Conservation (phyloP, 2,113 vertebrate species). For the Pagrus major region DNA sequence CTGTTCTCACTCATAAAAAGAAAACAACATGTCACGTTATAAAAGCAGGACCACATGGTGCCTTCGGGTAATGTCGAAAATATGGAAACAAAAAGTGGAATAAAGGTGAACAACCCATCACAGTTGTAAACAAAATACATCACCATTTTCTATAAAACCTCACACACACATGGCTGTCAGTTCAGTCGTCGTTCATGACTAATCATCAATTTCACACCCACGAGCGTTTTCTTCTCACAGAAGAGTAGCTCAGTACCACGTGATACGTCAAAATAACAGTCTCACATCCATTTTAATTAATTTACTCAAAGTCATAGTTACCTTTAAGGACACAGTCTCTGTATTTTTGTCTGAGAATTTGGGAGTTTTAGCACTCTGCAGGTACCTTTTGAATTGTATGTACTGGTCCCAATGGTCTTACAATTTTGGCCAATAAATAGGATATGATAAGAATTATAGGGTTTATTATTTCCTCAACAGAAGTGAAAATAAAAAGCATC, state of each 20-base stretch:
- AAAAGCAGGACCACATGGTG: slow-evolving; percentile 1
- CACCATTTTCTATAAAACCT: neutral
- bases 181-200: neutral
- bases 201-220: neutral
- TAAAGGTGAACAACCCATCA: neutral
- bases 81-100: neutral
- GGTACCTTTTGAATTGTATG: neutral
- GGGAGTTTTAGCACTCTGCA: neutral
- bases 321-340: neutral
- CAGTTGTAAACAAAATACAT: neutral
- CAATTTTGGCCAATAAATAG: neutral
- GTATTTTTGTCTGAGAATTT: neutral
- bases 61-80: neutral
- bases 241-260: too few species aligned
- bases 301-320: neutral
- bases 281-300: neutral
- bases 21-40: slow-evolving; percentile 22
- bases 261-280: neutral
- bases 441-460: too few species aligned
- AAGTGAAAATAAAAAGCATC: neutral
- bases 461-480: neutral
- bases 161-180: too few species aligned
- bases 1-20: slow-evolving; percentile 22
- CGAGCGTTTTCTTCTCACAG: neutral
- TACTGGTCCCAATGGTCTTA: neutral